phyloP scores from a whole-genome alignment of 2,113 vertebrate species.

The Amphiprion percula region DNA sequence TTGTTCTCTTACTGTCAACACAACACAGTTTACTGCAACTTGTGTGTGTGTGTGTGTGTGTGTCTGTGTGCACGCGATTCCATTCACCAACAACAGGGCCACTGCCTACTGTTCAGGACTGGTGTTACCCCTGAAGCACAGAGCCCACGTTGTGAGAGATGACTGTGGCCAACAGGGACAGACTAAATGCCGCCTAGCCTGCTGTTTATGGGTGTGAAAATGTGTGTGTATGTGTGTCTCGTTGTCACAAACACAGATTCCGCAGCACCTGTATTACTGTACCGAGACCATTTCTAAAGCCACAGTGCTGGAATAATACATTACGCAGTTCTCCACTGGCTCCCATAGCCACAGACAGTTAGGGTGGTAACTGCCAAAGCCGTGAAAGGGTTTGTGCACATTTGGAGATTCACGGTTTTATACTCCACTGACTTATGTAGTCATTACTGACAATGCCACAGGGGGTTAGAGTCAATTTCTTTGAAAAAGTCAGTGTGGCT shows the following conservation, averaged over 20 bases:
- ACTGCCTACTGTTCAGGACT: constrained; percentile 23
- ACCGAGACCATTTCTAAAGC: constrained; percentile 19
- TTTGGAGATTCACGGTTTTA: constrained; percentile 32
- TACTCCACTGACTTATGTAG: constrained; percentile 25
- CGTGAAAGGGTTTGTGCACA: constrained; percentile 29
- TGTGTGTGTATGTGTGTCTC: background rate
- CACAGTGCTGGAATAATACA: constrained; percentile 30
- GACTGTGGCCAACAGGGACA: constrained; percentile 31
- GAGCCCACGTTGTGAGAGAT: constrained; percentile 23
- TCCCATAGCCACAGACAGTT: constrained; percentile 32
- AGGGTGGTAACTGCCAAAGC: constrained; percentile 41
- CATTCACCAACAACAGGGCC: constrained; percentile 3
- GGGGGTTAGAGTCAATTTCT: constrained; percentile 14
- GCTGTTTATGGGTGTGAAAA: constrained; percentile 42
- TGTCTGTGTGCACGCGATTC: constrained; percentile 4
- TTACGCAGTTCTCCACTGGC: constrained; percentile 32
- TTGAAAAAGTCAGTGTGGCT: constrained; percentile 4
- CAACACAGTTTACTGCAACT: constrained; percentile 1
- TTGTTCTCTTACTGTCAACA: constrained; percentile 10
- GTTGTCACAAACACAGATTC: constrained; percentile 38
- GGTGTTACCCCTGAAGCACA: constrained; percentile 42
- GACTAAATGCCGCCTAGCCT: constrained; percentile 53
- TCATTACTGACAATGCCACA: constrained; percentile 32
- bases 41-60: constrained; percentile 9
- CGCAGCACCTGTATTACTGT: constrained; percentile 13